Conservation (phyloP, 2,888 invertebrate genomes). For the Rosalia funebris region DNA sequence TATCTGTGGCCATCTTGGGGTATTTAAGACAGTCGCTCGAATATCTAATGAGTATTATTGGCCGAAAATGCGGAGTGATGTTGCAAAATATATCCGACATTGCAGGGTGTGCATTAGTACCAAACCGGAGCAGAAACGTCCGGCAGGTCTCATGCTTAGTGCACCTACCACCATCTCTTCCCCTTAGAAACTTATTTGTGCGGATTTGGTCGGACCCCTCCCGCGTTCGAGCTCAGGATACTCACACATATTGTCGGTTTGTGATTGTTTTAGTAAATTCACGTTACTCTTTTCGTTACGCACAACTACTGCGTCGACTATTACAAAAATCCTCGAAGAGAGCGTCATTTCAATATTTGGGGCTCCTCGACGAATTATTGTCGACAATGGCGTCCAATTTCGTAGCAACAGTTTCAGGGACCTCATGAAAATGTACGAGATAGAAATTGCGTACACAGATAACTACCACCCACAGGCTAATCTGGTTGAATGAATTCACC, state of each 20-base stretch:
- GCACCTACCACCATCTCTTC: no score
- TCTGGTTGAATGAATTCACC: conserved; percentile 51
- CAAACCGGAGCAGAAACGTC: conserved; percentile 28
- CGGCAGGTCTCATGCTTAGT: conserved; percentile 25
- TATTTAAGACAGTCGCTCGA: conserved; percentile 7
- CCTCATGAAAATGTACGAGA: no score
- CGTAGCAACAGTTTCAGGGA: no score
- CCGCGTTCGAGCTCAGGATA: conserved; percentile 25
- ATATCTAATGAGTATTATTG: conserved; percentile 17
- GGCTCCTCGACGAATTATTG: conserved; percentile 2
- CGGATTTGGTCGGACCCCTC: conserved; percentile 28
- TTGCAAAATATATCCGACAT: conserved; percentile 19
- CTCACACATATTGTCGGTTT: conserved; percentile 25
- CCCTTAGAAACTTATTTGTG: conserved; percentile 30
- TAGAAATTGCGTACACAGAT: no score
- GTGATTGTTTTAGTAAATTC: no score
- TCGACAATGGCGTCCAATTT: no score
- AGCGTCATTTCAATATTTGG: conserved; percentile 21
- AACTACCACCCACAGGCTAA: conserved; percentile 53
- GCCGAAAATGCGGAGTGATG: conserved; percentile 13
- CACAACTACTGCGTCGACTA: conserved; percentile 4
- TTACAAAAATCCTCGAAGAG: conserved; percentile 16
- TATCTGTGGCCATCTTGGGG: conserved; percentile 13
- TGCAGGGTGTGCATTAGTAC: conserved; percentile 16
- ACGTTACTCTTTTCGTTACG: conserved; percentile 26